Percentiles rank a stretch among this genome's conserved stretches.
These are phyloP conservation scores for Globicephala melas DNA, from an alignment of 2,113 vertebrate genomes.

Conservation along the genomic window DNA sequence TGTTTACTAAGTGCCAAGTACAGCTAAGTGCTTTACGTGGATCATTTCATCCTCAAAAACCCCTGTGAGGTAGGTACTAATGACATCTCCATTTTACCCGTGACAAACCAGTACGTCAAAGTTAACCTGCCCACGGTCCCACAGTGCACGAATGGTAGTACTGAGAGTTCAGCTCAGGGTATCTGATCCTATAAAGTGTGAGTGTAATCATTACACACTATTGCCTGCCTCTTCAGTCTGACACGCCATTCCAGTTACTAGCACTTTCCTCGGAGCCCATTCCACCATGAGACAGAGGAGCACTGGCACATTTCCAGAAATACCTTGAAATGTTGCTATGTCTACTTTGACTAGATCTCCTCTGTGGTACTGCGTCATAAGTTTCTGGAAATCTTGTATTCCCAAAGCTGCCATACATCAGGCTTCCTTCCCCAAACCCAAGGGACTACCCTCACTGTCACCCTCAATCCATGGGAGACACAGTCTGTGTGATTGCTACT, in stretches of 20 bases:
- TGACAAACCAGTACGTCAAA: not conserved
- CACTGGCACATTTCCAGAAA: not conserved
- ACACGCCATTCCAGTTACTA: not conserved
- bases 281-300: not conserved
- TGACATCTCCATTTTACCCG: not conserved
- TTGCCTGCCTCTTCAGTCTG: not conserved
- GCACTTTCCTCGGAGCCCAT: not conserved
- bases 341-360: not conserved
- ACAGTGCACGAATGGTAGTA: not conserved
- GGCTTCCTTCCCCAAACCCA: not conserved
- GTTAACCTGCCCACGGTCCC: no score
- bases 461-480: not conserved
- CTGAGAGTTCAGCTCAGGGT: not conserved
- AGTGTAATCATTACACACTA: no score
- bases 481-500: not conserved
- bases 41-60: not conserved
- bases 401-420: conserved; percentile 31
- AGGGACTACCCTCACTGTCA: not conserved
- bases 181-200: not conserved
- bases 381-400: not conserved
- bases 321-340: not conserved
- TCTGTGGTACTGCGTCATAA: not conserved
- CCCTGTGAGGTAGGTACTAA: not conserved
- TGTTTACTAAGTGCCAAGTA: not conserved
- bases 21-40: not conserved